Conservation (phyloP, 2,113 vertebrate species). For the Xiphophorus couchianus region DNA sequence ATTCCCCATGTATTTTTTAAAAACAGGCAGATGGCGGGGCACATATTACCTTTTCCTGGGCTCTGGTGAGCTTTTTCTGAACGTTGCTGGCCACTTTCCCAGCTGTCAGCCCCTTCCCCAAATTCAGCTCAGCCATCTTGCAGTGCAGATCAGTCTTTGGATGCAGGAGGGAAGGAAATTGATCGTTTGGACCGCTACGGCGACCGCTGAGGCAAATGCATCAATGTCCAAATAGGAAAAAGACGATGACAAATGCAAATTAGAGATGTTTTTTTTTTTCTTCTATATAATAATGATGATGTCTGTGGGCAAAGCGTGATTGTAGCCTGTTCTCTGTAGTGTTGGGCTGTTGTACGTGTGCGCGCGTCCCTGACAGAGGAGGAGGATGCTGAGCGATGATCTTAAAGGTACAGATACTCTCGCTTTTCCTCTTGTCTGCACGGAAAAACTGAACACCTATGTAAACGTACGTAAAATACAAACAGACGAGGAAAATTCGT, state of each 20-base stretch:
- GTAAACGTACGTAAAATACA: background rate
- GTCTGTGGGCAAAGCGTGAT: constrained; percentile 29
- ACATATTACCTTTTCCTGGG: constrained; percentile 94
- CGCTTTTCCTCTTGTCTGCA: constrained; percentile 25
- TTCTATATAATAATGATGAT: constrained; percentile 13
- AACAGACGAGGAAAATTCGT: background rate
- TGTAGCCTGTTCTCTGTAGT: constrained; percentile 41
- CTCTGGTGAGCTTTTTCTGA: constrained; percentile 96
- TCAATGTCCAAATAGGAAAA: constrained; percentile 59
- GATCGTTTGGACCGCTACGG: constrained; percentile 59
- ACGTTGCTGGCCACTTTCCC: constrained; percentile 96
- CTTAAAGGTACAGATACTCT: constrained; percentile 75
- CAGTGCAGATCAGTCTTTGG: constrained; percentile 61
- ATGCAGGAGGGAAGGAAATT: constrained; percentile 50
- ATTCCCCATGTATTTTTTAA: background rate
- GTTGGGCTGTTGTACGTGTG: constrained; percentile 50
- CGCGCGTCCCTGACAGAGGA: constrained; percentile 68
- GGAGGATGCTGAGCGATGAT: constrained; percentile 74
- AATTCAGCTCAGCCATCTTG: constrained; percentile 96
- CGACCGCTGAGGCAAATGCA: constrained; percentile 52
- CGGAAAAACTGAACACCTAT: background rate
- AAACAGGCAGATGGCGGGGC: background rate
- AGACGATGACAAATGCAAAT: background rate
- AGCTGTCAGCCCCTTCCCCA: constrained; percentile 95
- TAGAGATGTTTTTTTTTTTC: constrained; percentile 19